Percentiles rank a stretch among this genome's conserved stretches.
phyloP scores from a whole-genome alignment of 2,113 vertebrate genomes.

The Colius striatus region DNA sequence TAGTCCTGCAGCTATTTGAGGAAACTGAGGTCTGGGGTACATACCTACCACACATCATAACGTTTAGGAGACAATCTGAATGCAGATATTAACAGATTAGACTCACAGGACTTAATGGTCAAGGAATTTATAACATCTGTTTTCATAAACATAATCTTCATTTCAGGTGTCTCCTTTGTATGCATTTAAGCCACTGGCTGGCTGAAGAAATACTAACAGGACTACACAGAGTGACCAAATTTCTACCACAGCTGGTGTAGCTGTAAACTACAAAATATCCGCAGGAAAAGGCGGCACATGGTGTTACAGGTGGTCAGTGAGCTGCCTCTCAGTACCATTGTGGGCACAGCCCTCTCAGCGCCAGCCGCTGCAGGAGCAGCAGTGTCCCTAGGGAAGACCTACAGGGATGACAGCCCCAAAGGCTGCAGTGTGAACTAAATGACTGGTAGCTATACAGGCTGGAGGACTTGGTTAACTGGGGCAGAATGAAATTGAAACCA shows the following conservation, averaged over 20 bases:
- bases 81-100: accelerated
- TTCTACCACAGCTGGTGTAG: neutral
- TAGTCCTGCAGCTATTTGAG: neutral
- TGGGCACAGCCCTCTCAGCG: neutral
- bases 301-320: neutral
- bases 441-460: neutral
- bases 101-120: neutral
- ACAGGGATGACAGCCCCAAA: neutral
- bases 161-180: neutral
- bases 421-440: neutral
- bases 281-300: neutral
- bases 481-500: conserved; percentile 56
- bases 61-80: neutral
- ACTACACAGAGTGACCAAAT: neutral
- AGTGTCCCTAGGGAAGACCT: neutral
- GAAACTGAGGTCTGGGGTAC: neutral
- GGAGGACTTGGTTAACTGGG: conserved; percentile 10
- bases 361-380: neutral
- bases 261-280: neutral
- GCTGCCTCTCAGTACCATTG: neutral
- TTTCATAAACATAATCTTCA: neutral
- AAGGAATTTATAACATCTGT: neutral
- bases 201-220: neutral
- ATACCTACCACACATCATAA: neutral
- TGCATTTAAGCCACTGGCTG: neutral